A percentile compares a stretch with the other conserved stretches of the same genome.
Conservation (phyloP, 2,797 vertebrate species). For the Syngnathus rostellatus region DNA sequence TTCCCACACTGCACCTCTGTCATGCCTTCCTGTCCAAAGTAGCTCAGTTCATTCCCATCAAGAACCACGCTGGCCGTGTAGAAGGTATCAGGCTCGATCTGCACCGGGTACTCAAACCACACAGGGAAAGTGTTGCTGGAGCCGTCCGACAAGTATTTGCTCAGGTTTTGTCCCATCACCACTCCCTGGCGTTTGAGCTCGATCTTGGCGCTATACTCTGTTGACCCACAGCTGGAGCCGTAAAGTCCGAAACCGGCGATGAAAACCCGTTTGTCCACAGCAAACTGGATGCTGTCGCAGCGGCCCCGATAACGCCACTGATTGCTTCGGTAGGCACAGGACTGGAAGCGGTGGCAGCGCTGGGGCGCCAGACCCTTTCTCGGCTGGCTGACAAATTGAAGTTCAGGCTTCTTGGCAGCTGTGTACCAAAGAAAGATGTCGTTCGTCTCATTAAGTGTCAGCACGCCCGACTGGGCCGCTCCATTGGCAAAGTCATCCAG, state of each 20-base stretch:
- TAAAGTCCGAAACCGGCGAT: slow-evolving; percentile 95
- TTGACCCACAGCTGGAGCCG: slow-evolving; percentile 92
- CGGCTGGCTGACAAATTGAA: slow-evolving; percentile 87
- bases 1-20: slow-evolving; percentile 97
- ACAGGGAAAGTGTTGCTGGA: slow-evolving; percentile 96
- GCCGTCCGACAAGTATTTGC: slow-evolving; percentile 95
- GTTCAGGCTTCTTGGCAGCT: slow-evolving; percentile 87
- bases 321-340: slow-evolving; percentile 95
- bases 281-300: slow-evolving; percentile 97
- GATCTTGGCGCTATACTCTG: slow-evolving; percentile 94
- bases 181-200: slow-evolving; percentile 93
- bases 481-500: slow-evolving; percentile 96
- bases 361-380: slow-evolving; percentile 86
- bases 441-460: slow-evolving; percentile 94
- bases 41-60: slow-evolving; percentile 93
- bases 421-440: slow-evolving; percentile 99
- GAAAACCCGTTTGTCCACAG: slow-evolving; percentile 91
- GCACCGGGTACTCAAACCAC: slow-evolving; percentile 96
- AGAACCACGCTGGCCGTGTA: slow-evolving; percentile 94
- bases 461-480: slow-evolving; percentile 89
- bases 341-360: slow-evolving; percentile 96
- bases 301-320: slow-evolving; percentile 98
- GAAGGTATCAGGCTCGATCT: slow-evolving; percentile 95
- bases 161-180: slow-evolving; percentile 87
- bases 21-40: slow-evolving; percentile 98